Conservation (phyloP, 2,888 invertebrate genomes). For the Chymomyza amoena region DNA sequence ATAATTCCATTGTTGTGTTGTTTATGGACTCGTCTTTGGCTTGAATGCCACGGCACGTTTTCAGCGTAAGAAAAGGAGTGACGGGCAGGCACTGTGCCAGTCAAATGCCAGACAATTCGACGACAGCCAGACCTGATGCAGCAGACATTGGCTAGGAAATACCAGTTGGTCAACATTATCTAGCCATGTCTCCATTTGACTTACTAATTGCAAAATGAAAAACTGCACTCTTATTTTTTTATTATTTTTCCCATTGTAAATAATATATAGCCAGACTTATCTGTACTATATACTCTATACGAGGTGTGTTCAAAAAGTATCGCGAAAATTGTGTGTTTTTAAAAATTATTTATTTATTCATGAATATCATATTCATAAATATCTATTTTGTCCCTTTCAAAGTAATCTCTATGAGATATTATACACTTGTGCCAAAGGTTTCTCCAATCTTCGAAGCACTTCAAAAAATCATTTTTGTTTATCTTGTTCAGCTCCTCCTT, state of each 20-base stretch:
- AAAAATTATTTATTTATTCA: too few species aligned
- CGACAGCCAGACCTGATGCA: background rate
- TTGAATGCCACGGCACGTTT: background rate
- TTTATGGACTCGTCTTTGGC: background rate
- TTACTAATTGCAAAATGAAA: constrained; percentile 59
- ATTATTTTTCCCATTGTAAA: too few species aligned
- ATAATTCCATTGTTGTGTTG: background rate
- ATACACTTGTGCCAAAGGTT: too few species aligned
- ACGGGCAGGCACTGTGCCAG: constrained; percentile 40
- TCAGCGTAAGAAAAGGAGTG: constrained; percentile 9
- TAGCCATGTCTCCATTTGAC: background rate
- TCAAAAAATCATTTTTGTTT: too few species aligned
- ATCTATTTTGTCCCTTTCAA: too few species aligned
- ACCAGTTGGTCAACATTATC: background rate
- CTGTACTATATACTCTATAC: too few species aligned
- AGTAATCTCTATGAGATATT: too few species aligned
- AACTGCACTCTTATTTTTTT: background rate
- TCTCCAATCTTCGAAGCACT: too few species aligned
- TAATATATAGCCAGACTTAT: background rate
- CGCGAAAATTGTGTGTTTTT: too few species aligned
- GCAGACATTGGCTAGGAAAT: background rate
- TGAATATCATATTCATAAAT: too few species aligned
- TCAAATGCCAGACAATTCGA: background rate
- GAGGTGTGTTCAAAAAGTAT: too few species aligned
- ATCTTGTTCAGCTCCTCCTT: too few species aligned